Percentiles rank a stretch among this genome's conserved stretches.
Evolutionary conservation across 2,113 vertebrate species (phyloP).

Genomic region (Rhagologus leucostigma): DNA sequence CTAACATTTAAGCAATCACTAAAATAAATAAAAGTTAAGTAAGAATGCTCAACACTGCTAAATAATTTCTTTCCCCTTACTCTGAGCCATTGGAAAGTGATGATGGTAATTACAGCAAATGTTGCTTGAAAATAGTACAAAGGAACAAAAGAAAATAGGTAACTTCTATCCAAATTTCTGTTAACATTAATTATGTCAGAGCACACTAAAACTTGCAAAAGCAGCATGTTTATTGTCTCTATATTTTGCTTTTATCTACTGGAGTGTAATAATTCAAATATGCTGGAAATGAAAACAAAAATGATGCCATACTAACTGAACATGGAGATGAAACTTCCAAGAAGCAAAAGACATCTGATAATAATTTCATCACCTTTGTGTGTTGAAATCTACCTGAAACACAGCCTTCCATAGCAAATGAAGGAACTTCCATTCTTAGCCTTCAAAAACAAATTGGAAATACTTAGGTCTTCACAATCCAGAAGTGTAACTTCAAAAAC

Average conservation of each 20-base stretch:
- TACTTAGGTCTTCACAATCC: neutral
- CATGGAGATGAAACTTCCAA: accelerated
- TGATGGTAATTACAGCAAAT: neutral
- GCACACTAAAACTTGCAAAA: neutral
- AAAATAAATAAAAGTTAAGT: neutral
- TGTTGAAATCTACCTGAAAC: neutral
- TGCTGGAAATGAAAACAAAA: neutral
- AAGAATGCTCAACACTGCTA: neutral
- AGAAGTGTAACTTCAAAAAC: neutral
- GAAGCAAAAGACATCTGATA: neutral
- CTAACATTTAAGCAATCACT: neutral
- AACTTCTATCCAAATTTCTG: neutral
- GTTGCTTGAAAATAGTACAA: neutral
- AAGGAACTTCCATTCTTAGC: neutral
- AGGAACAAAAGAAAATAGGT: neutral
- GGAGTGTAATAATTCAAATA: neutral
- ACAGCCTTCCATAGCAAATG: neutral
- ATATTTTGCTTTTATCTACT: neutral
- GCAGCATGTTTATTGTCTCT: neutral
- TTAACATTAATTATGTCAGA: neutral
- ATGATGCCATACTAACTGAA: neutral
- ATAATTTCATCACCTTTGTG: neutral
- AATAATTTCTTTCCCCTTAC: neutral
- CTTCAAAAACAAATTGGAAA: neutral
- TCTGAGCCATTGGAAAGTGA: neutral